These are phyloP conservation scores for Ceryle rudis DNA, from an alignment of 2,797 vertebrate species.

Conservation along the genomic window DNA sequence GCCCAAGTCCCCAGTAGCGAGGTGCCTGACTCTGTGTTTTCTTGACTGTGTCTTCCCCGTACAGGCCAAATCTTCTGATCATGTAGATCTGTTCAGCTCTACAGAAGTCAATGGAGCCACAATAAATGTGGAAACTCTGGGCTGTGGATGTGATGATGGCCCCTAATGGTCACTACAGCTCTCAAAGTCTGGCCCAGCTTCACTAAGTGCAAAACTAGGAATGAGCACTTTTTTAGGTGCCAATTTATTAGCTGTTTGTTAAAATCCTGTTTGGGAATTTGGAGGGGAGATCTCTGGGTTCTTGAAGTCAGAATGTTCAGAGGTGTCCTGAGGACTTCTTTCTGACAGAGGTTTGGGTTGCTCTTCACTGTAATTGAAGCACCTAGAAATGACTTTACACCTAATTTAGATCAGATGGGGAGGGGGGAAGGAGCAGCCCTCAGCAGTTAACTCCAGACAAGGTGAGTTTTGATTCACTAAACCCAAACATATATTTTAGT, in stretches of 20 bases:
- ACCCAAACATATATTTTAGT: neutral
- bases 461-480: slow-evolving; percentile 48
- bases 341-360: neutral
- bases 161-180: neutral
- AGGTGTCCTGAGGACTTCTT: neutral
- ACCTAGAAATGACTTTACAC: neutral
- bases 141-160: slow-evolving; percentile 31
- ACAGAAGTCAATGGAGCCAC: neutral
- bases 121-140: neutral
- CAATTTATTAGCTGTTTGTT: slow-evolving; percentile 3
- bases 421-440: neutral
- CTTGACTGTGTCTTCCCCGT: neutral
- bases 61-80: neutral
- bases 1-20: neutral
- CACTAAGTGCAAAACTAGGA: neutral
- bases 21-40: neutral
- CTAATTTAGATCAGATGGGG: slow-evolving; percentile 24
- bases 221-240: neutral
- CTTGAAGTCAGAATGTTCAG: neutral
- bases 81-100: neutral
- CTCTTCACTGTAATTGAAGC: neutral
- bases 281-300: neutral
- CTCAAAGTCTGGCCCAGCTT: neutral
- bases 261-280: slow-evolving; percentile 5
- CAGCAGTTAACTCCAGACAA: slow-evolving; percentile 1